Evolutionary conservation across 2,888 invertebrate species (phyloP), one percentile per base, ranked within the genome.

Genomic region (Catocala nupta): DNA sequence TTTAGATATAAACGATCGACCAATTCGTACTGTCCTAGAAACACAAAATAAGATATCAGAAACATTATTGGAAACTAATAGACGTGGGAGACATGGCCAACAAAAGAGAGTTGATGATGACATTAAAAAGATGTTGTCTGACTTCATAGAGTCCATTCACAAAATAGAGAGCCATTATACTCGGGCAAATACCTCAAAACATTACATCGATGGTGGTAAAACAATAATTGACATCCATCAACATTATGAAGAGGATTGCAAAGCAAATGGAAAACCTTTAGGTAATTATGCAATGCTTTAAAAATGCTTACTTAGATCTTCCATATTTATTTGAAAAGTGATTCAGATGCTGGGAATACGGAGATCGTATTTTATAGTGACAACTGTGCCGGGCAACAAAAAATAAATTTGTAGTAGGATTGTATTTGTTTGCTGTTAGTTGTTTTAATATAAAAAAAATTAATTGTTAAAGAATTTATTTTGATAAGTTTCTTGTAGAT

Each of bases 1-100:
- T 1, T 2, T 16, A 25, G 4, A 25, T 25, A 25, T 25, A 25
- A 25, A 25, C 25, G 25, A 25, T 53, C 65, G 70, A 49, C 69
- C 71, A 45, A 71, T 75, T 64, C 58, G 64, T 43, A 73, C 61
- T 33, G 64, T 67, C 55, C 55, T 65, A 58, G 65, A 64, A 48
- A 70, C 70, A 55, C 63, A 71, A 65, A 54, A 58, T 49, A 49
- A 50, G 42, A 10, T 56, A 47, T 47, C 55, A 25, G 52, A 59
- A 58, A 51, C 60, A 49, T 55, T 58, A 47, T 47, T 60, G 13
- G 50, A 64, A 52, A 13, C 45, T 48, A 56, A 62, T 48, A 52
- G 48, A 52, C 51, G 67, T 45, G 70, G 72, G 42, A 53, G 53
- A 52, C 67, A 70, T 63, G 42, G 42, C 42, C 61, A 64, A 12